Conservation (phyloP, 1,140 invertebrate species). For the Lordiphosa collinella region DNA sequence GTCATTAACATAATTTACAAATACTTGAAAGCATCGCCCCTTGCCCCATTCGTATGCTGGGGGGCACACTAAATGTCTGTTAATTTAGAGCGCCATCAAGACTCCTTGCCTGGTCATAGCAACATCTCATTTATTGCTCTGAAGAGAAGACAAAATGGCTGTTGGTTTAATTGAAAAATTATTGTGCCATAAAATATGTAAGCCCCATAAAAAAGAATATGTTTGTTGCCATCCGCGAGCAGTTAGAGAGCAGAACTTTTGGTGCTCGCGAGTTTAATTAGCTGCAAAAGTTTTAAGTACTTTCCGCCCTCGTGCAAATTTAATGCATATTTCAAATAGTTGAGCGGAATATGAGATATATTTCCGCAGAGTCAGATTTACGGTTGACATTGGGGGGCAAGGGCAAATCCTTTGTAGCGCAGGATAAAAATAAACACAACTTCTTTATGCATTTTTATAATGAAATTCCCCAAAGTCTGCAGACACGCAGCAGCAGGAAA, state of each 20-base stretch:
- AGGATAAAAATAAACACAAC: conserved; percentile 41
- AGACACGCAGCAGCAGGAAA: conserved; percentile 18
- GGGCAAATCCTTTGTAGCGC: not conserved
- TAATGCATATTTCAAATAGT: conserved; percentile 66
- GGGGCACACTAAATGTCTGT: conserved; percentile 30
- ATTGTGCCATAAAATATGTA: conserved; percentile 74
- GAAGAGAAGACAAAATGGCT: conserved; percentile 46
- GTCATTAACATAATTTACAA: conserved; percentile 72
- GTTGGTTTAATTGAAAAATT: conserved; percentile 70
- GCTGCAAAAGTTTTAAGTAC: conserved; percentile 67
- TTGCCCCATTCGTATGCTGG: not conserved
- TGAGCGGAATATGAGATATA: conserved; percentile 28
- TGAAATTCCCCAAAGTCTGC: conserved; percentile 61
- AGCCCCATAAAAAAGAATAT: conserved; percentile 47
- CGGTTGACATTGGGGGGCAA: conserved; percentile 21
- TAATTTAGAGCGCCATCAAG: conserved; percentile 27
- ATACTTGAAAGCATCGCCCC: conserved; percentile 50
- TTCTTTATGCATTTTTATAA: conserved; percentile 66
- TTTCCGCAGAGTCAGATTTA: not conserved
- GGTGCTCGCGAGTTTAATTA: conserved; percentile 52
- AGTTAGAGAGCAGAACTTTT: conserved; percentile 7
- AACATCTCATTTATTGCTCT: conserved; percentile 65
- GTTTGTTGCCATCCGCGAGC: conserved; percentile 16
- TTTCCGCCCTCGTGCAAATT: conserved; percentile 28
- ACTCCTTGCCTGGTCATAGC: conserved; percentile 17